Evolutionary conservation across 2,113 vertebrate species (phyloP), one percentile per base, ranked within the genome.

Genomic region (Chinchilla lanigera): DNA sequence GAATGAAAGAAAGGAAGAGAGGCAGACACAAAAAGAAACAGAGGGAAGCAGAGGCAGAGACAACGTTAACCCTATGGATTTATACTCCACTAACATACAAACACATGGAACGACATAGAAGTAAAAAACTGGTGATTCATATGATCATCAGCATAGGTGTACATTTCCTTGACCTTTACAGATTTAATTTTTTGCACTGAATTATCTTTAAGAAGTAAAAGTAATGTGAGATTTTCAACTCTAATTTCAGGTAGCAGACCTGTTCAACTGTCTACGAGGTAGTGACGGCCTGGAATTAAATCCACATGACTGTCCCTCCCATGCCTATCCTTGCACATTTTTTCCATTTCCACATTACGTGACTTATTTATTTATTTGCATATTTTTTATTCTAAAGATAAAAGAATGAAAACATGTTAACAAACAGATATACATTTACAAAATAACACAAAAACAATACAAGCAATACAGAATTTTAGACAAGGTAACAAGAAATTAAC

Each of bases 291-390:
- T 75, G 28, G 65, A 69, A 88, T 58, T 26, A 50, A 73, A n/a
- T 33, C 20, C 7, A 30, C 35, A 56, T 10, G 2, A 1, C 41
- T 56, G 1, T 35, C 38, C 63, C 6, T 1, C 20, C 0, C 16
- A 65, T 47, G 67, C 44, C 28, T 61, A 60, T 58, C 16, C 5
- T 75, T 5, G 75, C 12, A 22, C 8, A 8, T 82, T 44, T 73
- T 58, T 33, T 35, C n/a, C 52, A 7, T 61, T 14, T 8, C 14
- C 16, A n/a, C 35, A n/a, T 20, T 17, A 3, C 35, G n/a, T n/a
- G 17, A 69, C 35, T n/a, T 7, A n/a, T 69, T 19, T 69, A 65
- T 50, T 50, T 9, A 50, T 50, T 50, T 50, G 9, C 9, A 6
- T 50, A 50, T 50, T 50, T 9, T 9, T 50, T 50, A 50, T 50